Conservation (phyloP, 2,113 vertebrate genomes). For the Ceyx cyanopectus region DNA sequence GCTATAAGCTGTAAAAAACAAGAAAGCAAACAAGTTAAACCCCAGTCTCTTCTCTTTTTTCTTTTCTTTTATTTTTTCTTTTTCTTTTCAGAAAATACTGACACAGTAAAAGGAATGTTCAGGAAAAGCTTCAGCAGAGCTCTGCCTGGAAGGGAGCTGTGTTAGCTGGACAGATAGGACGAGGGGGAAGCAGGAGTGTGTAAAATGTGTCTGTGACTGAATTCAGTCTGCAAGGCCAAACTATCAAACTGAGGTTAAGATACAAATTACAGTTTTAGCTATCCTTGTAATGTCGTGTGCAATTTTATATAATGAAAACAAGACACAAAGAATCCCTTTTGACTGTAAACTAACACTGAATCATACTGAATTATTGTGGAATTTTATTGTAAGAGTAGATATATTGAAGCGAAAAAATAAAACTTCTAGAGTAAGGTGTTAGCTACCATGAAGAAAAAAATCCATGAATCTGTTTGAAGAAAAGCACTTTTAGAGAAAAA, state of each 20-base stretch:
- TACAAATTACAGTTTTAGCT: not conserved
- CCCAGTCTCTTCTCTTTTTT: not conserved
- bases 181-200: accelerated
- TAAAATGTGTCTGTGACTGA: not conserved
- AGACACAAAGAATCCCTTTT: not conserved
- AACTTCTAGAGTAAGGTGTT: not conserved
- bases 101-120: not conserved
- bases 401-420: not conserved
- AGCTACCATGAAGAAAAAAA: not conserved
- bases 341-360: not conserved
- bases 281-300: not conserved
- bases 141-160: not conserved
- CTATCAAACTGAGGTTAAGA: not conserved
- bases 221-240: not conserved
- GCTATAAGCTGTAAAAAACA: not conserved
- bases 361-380: not conserved
- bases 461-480: not conserved
- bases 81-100: not conserved
- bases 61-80: not conserved
- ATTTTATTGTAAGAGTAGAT: not conserved
- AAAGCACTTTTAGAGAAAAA: not conserved
- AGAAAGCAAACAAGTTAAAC: not conserved
- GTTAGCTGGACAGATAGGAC: not conserved
- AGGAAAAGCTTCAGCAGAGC: not conserved
- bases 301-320: not conserved